These are phyloP conservation scores for Siniperca obscura DNA, from an alignment of 2,797 vertebrate genomes.

Conservation along the genomic window DNA sequence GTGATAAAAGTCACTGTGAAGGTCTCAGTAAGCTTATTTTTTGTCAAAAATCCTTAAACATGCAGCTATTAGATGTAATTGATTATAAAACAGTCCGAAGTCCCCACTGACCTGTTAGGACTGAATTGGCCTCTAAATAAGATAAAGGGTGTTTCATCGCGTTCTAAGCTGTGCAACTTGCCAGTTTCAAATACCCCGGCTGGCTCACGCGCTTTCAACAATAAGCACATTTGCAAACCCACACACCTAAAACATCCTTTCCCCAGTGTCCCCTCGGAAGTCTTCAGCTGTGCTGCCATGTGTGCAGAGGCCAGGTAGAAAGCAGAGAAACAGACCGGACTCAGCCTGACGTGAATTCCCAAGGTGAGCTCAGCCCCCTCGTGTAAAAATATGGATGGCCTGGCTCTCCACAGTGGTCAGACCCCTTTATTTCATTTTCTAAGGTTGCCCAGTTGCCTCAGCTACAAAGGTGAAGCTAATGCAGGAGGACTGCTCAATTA, in stretches of 20 bases:
- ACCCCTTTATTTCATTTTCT: conserved; percentile 71
- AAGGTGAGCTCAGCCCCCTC: conserved; percentile 57
- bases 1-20: not conserved
- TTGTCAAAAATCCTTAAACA: not conserved
- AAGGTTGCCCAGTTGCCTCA: conserved; percentile 77
- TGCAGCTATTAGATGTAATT: too few relatives aligned
- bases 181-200: conserved; percentile 21
- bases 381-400: conserved; percentile 74
- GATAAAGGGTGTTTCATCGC: not conserved
- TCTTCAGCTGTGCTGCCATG: conserved; percentile 66
- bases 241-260: conserved; percentile 44
- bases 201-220: conserved; percentile 43
- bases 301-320: conserved; percentile 67
- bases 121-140: conserved; percentile 2
- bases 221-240: conserved; percentile 57
- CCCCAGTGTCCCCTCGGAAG: conserved; percentile 28
- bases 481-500: conserved; percentile 82
- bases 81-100: not conserved
- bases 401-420: conserved; percentile 65
- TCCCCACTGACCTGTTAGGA: not conserved
- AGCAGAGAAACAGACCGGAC: conserved; percentile 63
- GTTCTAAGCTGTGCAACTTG: not conserved
- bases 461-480: conserved; percentile 83
- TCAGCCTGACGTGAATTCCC: conserved; percentile 76
- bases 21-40: not conserved